phyloP scores from a whole-genome alignment of 2,797 vertebrate species.

The Psittacula echo region DNA sequence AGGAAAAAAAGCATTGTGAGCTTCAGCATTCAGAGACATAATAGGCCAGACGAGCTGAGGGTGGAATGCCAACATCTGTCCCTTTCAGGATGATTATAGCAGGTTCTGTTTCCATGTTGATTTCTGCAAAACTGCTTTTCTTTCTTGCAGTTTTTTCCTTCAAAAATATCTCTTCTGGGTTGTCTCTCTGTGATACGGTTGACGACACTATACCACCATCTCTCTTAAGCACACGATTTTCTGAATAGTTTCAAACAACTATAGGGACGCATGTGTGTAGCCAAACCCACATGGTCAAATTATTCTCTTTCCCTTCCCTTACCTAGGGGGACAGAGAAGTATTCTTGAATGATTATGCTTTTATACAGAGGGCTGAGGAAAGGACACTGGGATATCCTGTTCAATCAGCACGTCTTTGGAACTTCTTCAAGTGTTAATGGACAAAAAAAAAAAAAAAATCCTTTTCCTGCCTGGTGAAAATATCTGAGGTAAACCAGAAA shows the following conservation, averaged over 20 bases:
- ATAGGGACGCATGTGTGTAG: background rate
- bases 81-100: constrained; percentile 60
- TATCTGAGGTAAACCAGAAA: constrained; percentile 20
- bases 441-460: background rate
- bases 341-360: background rate
- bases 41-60: constrained; percentile 66
- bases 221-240: background rate
- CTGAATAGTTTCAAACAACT: constrained; percentile 31
- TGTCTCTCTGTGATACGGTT: background rate
- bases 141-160: constrained; percentile 55
- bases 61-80: constrained; percentile 65
- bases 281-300: background rate
- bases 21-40: constrained; percentile 57
- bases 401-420: background rate
- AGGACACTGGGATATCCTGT: background rate
- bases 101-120: constrained; percentile 69
- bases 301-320: background rate
- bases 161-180: constrained; percentile 42
- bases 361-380: background rate
- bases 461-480: background rate
- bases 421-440: background rate
- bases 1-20: constrained; percentile 58
- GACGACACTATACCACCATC: background rate
- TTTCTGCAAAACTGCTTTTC: constrained; percentile 54
- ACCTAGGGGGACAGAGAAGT: background rate